These are phyloP conservation scores for Cepphus grylle DNA, from an alignment of 2,113 vertebrate species.

Conservation along the genomic window DNA sequence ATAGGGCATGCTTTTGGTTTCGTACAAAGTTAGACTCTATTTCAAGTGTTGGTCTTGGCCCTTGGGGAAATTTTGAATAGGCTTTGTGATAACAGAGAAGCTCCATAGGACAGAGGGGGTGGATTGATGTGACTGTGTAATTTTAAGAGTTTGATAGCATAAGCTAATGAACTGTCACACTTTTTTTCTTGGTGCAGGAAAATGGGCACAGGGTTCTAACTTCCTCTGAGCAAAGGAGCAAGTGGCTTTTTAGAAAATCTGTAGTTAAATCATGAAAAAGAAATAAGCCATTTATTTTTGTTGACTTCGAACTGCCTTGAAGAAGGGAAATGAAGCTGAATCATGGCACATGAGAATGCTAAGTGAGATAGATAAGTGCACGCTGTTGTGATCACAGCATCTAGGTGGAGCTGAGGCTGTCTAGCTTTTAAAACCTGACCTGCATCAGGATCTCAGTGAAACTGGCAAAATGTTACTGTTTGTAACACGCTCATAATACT, in stretches of 20 bases:
- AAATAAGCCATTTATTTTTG: neutral
- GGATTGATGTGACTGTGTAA: conserved; percentile 13
- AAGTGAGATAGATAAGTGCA: neutral
- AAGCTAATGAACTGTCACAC: neutral
- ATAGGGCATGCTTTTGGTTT: conserved; percentile 55
- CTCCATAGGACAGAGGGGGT: neutral
- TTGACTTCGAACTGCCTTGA: neutral
- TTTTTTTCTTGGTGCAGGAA: neutral
- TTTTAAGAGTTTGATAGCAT: conserved; percentile 16
- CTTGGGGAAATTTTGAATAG: conserved; percentile 66
- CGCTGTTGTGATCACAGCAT: neutral
- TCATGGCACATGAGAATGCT: neutral
- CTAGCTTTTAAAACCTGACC: neutral
- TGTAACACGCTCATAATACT: neutral
- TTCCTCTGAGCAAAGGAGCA: neutral
- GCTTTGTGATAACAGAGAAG: conserved; percentile 31
- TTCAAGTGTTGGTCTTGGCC: conserved; percentile 70
- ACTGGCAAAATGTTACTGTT: neutral
- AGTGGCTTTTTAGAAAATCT: neutral
- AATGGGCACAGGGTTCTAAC: neutral
- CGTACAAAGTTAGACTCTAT: conserved; percentile 70
- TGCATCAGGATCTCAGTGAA: neutral
- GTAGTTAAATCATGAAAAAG: neutral
- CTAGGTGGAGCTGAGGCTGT: neutral
- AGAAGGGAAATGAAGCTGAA: neutral